A percentile compares a stretch with the other conserved stretches of the same genome.
phyloP scores from a whole-genome alignment of 2,113 vertebrate genomes.

The Aegotheles bennettii region DNA sequence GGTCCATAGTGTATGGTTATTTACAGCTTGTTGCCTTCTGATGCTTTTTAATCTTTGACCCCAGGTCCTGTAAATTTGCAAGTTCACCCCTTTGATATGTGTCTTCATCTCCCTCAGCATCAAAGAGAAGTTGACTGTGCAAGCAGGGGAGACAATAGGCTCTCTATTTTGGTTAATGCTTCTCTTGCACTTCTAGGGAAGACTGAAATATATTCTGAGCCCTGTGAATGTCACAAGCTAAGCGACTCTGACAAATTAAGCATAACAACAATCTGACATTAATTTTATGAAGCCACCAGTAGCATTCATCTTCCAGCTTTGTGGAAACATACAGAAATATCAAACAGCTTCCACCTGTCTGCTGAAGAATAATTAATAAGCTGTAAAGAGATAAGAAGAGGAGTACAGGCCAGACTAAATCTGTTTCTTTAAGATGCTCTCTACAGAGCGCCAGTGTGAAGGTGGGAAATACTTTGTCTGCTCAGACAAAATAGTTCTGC shows the following conservation, averaged over 20 bases:
- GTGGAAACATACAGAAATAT: background rate
- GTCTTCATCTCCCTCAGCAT: background rate
- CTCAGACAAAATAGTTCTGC: background rate
- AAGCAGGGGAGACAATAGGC: background rate
- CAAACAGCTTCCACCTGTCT: background rate
- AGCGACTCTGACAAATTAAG: slow-evolving; percentile 13
- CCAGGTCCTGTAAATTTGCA: background rate
- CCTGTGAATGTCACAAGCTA: background rate
- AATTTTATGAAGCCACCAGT: background rate
- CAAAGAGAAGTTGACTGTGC: background rate
- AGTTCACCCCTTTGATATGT: background rate
- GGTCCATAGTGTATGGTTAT: background rate
- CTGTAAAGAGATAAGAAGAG: background rate
- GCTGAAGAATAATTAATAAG: slow-evolving; percentile 33
- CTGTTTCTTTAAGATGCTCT: background rate
- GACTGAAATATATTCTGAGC: background rate
- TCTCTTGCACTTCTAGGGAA: background rate
- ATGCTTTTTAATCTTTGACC: slow-evolving; percentile 23
- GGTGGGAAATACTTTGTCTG: background rate
- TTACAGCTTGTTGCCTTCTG: background rate
- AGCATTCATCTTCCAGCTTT: slow-evolving; percentile 23
- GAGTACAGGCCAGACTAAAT: background rate
- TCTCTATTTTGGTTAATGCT: background rate
- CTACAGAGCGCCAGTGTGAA: background rate
- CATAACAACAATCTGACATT: background rate